These are phyloP conservation scores for Cossypha caffra DNA, from an alignment of 2,797 vertebrate genomes.

Conservation along the genomic window DNA sequence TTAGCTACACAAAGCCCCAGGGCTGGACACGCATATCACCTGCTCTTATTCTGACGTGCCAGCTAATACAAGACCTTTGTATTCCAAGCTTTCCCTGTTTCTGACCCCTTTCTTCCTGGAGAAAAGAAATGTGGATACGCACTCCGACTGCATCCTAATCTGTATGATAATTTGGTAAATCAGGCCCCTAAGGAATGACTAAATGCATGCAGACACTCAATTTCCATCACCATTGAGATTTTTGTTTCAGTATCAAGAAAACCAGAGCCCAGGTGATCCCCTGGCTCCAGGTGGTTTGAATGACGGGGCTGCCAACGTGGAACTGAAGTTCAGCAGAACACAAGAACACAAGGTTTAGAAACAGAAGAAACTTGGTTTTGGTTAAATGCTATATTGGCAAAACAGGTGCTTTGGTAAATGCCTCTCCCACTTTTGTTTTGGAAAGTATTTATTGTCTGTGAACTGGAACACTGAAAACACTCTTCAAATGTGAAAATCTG, in stretches of 20 bases:
- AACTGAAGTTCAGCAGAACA: neutral
- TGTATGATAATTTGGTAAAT: neutral
- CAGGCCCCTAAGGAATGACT: neutral
- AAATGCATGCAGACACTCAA: neutral
- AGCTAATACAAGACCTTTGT: neutral
- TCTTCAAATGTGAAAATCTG: neutral
- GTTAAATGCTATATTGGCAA: neutral
- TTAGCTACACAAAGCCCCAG: neutral
- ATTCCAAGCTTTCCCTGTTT: neutral
- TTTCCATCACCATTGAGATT: neutral
- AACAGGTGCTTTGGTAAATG: neutral
- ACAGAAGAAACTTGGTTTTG: neutral
- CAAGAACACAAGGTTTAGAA: neutral
- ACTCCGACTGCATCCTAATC: neutral
- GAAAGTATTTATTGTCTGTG: neutral
- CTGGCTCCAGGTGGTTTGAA: neutral
- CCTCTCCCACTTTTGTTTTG: neutral
- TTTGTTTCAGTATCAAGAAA: neutral
- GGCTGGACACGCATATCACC: accelerated
- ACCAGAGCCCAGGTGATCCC: neutral
- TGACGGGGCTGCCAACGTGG: neutral
- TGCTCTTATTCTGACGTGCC: neutral
- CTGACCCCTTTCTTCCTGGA: neutral
- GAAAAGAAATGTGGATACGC: neutral
- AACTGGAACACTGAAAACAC: neutral